Base-by-base conservation (phyloP, 2,888 invertebrate species). In the Halictus ligatus region DNA sequence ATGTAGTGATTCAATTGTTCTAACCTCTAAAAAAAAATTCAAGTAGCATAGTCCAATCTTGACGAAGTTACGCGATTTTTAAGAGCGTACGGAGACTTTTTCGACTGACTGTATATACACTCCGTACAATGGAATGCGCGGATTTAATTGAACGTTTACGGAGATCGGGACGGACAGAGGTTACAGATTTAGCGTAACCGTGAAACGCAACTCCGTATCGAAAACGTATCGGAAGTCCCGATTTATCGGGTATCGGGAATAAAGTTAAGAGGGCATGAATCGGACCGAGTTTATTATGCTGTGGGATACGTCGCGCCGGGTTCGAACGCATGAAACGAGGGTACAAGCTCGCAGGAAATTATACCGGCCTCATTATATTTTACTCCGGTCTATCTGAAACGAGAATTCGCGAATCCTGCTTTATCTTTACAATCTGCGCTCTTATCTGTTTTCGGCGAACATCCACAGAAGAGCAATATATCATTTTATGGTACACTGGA, bases 401-500 rank as follows among this genome's bases (percentile, higher is more conserved):
- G 7, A 35, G 29, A 84, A 67, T 75, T 48, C 50, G 54, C 72
- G 29, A 74, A 84, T 81, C 48, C 75, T 58, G 67, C 12, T 83
- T 90, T 89, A 90, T 89, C 89, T 79, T 71, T 35, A 74, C 83
- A 86, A 79, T 86, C 74, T 74, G 50, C 21, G 69, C 58, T 86
- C 87, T 89, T 89, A 89, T 90, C 89, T 89, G 82, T 58, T 90
- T 80, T 72, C 64, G 78, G 69, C 75, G n/a, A 69, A 69, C 50
- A 73, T 58, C 15, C 46, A 73, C 25, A 43, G 78, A 40, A 76
- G 74, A 25, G 78, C 35, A 40, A 73, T 90, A 90, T 91, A 90
- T 90, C 89, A 91, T 87, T 54, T 72, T 46, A 71, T 71, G 73
- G 25, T 80, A 82, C 75, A 83, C 35, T 40, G 35, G 4, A 1